These are phyloP conservation scores for Cerceris ruficornis DNA, from an alignment of 2,888 invertebrate genomes.

Conservation along the genomic window DNA sequence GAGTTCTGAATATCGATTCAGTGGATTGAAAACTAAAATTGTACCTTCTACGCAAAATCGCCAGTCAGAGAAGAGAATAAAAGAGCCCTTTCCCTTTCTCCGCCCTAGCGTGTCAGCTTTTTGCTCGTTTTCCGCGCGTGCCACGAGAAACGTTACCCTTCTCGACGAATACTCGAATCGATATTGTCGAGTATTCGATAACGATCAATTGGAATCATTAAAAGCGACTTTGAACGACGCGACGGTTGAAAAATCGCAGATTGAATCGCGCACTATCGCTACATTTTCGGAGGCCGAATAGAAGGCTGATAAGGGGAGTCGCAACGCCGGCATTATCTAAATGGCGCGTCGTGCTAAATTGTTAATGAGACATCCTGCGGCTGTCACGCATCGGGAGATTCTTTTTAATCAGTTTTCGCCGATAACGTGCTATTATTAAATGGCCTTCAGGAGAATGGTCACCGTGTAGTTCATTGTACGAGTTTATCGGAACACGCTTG, in stretches of 20 bases:
- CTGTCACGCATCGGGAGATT: conserved; percentile 54
- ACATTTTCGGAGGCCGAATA: neutral
- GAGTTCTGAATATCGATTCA: too few relatives aligned
- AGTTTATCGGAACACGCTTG: conserved; percentile 25
- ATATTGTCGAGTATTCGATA: neutral
- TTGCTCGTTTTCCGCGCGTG: too few relatives aligned
- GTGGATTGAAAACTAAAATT: too few relatives aligned
- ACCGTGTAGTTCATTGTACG: conserved; percentile 32
- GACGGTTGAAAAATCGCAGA: too few relatives aligned
- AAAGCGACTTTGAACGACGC: too few relatives aligned
- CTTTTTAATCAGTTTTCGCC: conserved; percentile 62
- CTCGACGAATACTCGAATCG: conserved; percentile 28
- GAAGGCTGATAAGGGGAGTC: conserved; percentile 44
- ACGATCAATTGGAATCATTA: too few relatives aligned
- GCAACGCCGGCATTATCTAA: conserved; percentile 53
- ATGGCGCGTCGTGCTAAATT: conserved; percentile 63
- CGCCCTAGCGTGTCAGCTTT: too few relatives aligned
- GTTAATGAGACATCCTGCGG: conserved; percentile 70
- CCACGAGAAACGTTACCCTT: neutral
- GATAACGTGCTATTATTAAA: conserved; percentile 64
- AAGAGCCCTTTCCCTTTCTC: too few relatives aligned
- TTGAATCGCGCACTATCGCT: neutral
- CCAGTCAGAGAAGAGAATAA: too few relatives aligned
- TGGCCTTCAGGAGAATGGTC: conserved; percentile 55
- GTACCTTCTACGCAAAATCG: too few relatives aligned